Conservation (phyloP, 2,797 vertebrate genomes). For the Propithecus perrieri region DNA sequence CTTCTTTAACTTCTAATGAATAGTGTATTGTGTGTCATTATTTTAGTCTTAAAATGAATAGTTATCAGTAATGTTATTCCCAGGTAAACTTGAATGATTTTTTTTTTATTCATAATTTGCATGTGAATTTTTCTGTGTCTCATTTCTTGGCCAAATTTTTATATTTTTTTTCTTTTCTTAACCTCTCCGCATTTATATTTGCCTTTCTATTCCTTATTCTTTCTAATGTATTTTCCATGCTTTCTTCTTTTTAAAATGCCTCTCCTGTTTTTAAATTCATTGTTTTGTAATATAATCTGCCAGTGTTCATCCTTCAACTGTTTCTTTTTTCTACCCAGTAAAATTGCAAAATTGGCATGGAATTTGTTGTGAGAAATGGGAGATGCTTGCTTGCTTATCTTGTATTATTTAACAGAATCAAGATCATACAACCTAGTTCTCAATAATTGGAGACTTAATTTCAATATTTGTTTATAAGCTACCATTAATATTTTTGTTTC, state of each 20-base stretch:
- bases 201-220: not conserved
- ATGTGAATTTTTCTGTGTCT: conserved; percentile 5
- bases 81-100: not conserved
- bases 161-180: conserved; percentile 26
- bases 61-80: conserved; percentile 11
- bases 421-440: not conserved
- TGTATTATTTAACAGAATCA: conserved; percentile 33
- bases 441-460: conserved; percentile 22
- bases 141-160: not conserved
- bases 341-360: not conserved
- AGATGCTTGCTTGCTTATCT: conserved; percentile 16
- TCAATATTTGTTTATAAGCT: conserved; percentile 33
- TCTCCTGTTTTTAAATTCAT: conserved; percentile 17
- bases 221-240: not conserved
- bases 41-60: conserved; percentile 29
- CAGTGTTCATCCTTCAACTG: not conserved
- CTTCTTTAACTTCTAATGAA: conserved; percentile 12
- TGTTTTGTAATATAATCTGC: not conserved
- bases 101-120: conserved; percentile 40
- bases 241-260: not conserved
- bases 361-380: conserved; percentile 2
- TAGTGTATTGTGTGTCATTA: not conserved
- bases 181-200: not conserved
- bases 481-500: conserved; percentile 41
- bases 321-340: not conserved